Conservation (phyloP, 2,797 vertebrate species). For the Calcarius lapponicus region DNA sequence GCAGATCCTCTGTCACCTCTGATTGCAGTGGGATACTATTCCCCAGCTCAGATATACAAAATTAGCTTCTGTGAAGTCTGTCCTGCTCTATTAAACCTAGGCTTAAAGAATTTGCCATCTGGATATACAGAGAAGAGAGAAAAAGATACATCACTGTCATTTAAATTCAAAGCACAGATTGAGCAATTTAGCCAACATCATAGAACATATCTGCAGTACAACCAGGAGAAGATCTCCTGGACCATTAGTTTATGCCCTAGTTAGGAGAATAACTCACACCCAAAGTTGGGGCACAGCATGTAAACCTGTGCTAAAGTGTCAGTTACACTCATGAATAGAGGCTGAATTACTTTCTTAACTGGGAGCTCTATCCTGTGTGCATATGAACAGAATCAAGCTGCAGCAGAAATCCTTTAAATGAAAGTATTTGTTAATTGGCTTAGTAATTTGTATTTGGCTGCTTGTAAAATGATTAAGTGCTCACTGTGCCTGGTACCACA, state of each 20-base stretch:
- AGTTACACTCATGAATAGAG: neutral
- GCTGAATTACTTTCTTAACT: neutral
- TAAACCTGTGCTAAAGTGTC: neutral
- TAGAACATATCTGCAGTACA: neutral
- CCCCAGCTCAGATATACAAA: neutral
- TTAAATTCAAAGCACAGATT: neutral
- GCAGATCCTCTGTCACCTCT: neutral
- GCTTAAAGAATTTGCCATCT: neutral
- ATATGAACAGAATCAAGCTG: neutral
- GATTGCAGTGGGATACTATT: neutral
- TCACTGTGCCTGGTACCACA: conserved; percentile 27
- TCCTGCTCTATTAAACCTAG: neutral
- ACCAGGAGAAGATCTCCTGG: neutral
- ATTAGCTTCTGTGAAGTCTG: neutral
- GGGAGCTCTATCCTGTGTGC: neutral
- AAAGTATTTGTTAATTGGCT: conserved; percentile 46
- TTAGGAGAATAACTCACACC: neutral
- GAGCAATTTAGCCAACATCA: neutral
- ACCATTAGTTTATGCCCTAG: neutral
- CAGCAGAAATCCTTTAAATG: conserved; percentile 20
- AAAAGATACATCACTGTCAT: neutral
- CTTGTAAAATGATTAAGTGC: conserved; percentile 11
- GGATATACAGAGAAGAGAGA: neutral
- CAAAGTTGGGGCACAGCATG: neutral
- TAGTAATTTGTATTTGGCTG: conserved; percentile 17